Percentiles rank a stretch among this genome's conserved stretches.
Conservation (phyloP, 2,888 invertebrate genomes). For the Tiliacea citrago region DNA sequence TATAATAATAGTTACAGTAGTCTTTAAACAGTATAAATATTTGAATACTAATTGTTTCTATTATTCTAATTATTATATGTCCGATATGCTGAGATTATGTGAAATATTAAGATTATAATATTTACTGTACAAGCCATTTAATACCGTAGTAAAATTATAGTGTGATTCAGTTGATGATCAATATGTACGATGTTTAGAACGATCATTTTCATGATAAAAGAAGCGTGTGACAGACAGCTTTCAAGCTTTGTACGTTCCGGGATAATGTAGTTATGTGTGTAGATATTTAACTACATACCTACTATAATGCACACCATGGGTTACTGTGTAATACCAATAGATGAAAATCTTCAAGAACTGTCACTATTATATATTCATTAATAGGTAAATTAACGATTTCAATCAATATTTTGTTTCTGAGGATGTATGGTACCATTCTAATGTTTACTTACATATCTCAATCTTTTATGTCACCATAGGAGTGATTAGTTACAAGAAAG, state of each 20-base stretch:
- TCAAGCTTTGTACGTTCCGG: not conserved
- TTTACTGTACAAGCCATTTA: not conserved
- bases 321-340: not conserved
- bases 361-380: not conserved
- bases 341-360: not conserved
- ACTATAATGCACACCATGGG: not conserved
- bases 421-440: not conserved
- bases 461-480: not conserved
- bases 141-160: not conserved
- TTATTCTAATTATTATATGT: constrained; percentile 40
- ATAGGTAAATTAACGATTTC: not conserved
- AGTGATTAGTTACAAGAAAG: not conserved
- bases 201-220: not conserved
- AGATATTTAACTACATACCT: not conserved
- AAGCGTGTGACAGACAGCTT: not conserved
- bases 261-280: not conserved
- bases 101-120: constrained; percentile 27
- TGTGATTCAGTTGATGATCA: not conserved
- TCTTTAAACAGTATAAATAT: constrained; percentile 65
- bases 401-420: not conserved
- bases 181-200: not conserved
- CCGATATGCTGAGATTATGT: constrained; percentile 68
- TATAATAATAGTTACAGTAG: constrained; percentile 51
- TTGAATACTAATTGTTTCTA: constrained; percentile 63
- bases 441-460: too few relatives aligned